Evolutionary conservation across 2,113 vertebrate species (phyloP).

Genomic region (Aramus guarauna): DNA sequence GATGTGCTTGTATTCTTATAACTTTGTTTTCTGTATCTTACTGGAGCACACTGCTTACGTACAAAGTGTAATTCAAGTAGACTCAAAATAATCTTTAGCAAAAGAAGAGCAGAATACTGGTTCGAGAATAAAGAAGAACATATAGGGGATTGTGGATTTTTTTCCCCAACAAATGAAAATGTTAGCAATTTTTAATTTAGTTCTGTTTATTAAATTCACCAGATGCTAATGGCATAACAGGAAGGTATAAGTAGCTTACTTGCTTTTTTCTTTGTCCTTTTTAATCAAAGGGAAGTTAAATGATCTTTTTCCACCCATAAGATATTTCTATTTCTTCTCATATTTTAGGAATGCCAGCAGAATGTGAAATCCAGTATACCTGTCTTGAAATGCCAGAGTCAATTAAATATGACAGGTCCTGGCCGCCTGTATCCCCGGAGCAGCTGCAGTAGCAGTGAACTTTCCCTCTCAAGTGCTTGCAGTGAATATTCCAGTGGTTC

Average conservation of each 20-base stretch:
- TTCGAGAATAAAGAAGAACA: background rate
- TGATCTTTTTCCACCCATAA: background rate
- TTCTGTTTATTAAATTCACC: background rate
- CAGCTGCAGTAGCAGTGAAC: constrained; percentile 90
- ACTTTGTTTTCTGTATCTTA: constrained; percentile 60
- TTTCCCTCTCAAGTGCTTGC: constrained; percentile 91
- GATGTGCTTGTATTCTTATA: constrained; percentile 62
- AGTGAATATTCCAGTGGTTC: constrained; percentile 93
- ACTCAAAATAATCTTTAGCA: constrained; percentile 7
- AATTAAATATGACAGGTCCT: constrained; percentile 73
- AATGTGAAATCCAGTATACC: constrained; percentile 77
- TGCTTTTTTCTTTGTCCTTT: background rate
- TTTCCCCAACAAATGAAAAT: background rate
- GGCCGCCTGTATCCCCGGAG: constrained; percentile 79
- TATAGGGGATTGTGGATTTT: background rate
- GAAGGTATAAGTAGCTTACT: background rate
- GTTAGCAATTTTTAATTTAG: background rate
- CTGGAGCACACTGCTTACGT: background rate
- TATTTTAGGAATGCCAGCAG: constrained; percentile 80
- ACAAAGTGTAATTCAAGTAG: constrained; percentile 44
- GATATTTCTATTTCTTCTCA: background rate
- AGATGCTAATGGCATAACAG: background rate
- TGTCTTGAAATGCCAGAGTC: constrained; percentile 79
- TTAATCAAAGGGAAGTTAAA: constrained; percentile 11
- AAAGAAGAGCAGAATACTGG: background rate